Percentiles rank a stretch among this genome's conserved stretches.
Evolutionary conservation across 2,797 vertebrate genomes (phyloP).

Genomic region (Morus bassanus): DNA sequence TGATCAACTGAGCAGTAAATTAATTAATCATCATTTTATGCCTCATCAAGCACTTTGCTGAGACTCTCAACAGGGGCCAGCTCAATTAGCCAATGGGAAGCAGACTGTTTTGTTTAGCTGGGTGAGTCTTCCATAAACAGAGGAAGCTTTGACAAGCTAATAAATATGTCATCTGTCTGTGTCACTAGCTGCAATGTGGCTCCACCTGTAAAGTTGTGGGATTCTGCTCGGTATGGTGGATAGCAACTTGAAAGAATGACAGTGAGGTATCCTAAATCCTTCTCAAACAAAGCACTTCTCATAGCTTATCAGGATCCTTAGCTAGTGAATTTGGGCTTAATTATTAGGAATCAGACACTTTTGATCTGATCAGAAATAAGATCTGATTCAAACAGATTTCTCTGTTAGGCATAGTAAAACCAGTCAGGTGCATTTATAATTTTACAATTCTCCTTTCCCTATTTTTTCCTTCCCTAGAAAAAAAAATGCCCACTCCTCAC

Average conservation of each 20-base stretch:
- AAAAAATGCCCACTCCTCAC: not conserved
- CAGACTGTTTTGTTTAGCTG: conserved; percentile 94
- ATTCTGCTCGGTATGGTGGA: conserved; percentile 70
- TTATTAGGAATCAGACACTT: not conserved
- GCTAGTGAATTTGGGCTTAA: not conserved
- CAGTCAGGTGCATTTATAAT: not conserved
- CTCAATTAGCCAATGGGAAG: conserved; percentile 90
- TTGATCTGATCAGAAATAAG: too few species aligned
- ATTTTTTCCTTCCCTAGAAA: not conserved
- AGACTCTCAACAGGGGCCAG: conserved; percentile 85
- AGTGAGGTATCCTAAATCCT: not conserved
- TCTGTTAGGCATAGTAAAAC: not conserved
- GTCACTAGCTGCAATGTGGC: conserved; percentile 82
- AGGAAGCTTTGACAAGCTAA: conserved; percentile 90
- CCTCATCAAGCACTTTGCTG: conserved; percentile 97
- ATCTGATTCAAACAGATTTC: not conserved
- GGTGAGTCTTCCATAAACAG: conserved; percentile 83
- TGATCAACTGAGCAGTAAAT: conserved; percentile 99
- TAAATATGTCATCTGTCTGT: conserved; percentile 96
- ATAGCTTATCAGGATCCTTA: not conserved
- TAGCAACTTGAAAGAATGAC: conserved; percentile 63
- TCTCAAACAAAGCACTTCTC: conserved; percentile 28
- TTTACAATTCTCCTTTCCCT: not conserved
- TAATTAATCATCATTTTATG: conserved; percentile 99
- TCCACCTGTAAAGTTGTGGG: conserved; percentile 84